Conservation (phyloP, 2,797 vertebrate genomes). For the Pangasius macronema region DNA sequence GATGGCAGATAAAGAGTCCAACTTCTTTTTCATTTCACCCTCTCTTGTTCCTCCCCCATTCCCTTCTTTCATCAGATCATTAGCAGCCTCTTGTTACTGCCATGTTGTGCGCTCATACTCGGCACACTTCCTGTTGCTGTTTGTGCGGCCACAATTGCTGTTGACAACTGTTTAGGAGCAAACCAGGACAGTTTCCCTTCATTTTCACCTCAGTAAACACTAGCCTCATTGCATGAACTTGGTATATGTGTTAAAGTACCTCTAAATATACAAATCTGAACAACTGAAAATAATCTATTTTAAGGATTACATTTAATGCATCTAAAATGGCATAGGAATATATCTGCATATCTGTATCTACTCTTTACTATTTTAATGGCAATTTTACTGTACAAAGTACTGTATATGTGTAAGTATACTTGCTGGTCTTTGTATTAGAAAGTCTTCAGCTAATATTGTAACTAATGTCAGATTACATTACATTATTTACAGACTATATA, state of each 20-base stretch:
- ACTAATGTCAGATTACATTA: neutral
- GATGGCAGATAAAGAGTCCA: neutral
- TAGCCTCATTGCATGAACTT: neutral
- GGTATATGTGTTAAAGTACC: too few species aligned
- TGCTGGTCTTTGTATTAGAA: neutral
- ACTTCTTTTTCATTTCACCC: neutral
- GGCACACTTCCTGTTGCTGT: conserved; percentile 41
- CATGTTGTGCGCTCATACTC: conserved; percentile 19
- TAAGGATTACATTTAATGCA: neutral
- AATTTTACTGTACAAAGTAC: neutral
- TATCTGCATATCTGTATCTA: neutral
- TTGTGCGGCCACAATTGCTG: conserved; percentile 50
- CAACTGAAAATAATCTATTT: neutral
- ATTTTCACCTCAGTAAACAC: conserved; percentile 52
- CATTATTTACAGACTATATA: neutral
- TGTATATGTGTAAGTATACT: neutral
- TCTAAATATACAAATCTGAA: neutral
- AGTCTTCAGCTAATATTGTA: neutral
- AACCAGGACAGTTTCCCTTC: conserved; percentile 68
- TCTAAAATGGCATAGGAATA: neutral
- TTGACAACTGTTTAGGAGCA: conserved; percentile 45
- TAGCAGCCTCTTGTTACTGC: conserved; percentile 25
- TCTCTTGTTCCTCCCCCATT: neutral
- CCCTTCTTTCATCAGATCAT: conserved; percentile 38
- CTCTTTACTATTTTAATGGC: neutral